Conservation (phyloP, 2,888 invertebrate genomes). For the Papilio protenor region DNA sequence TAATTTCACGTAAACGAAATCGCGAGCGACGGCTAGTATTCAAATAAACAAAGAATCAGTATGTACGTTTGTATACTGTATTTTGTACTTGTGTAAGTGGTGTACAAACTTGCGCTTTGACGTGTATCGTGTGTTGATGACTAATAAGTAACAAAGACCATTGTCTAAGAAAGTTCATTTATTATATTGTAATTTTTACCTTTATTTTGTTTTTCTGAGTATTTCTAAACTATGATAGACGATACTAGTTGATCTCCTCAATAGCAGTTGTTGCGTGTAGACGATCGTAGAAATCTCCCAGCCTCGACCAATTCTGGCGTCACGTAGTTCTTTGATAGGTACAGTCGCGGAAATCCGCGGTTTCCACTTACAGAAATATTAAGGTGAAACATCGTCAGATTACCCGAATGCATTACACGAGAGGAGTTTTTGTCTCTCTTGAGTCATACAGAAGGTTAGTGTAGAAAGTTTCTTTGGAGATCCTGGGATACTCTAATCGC, state of each 20-base stretch:
- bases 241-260: neutral
- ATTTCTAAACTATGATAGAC: neutral
- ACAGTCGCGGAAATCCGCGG: too few species aligned
- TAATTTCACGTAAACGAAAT: too few species aligned
- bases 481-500: too few species aligned
- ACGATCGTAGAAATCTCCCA: neutral
- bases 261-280: neutral
- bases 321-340: neutral
- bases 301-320: neutral
- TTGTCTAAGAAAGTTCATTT: constrained; percentile 2
- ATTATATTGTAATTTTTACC: neutral
- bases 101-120: neutral
- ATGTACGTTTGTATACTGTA: neutral
- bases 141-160: constrained; percentile 17
- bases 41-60: neutral
- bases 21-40: neutral
- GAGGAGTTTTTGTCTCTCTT: too few species aligned
- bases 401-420: too few species aligned
- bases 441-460: too few species aligned
- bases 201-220: neutral
- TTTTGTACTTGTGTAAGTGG: neutral
- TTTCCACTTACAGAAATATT: too few species aligned
- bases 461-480: too few species aligned
- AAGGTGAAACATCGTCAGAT: too few species aligned
- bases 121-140: neutral